phyloP scores from a whole-genome alignment of 2,113 vertebrate species.

The Petaurus breviceps region DNA sequence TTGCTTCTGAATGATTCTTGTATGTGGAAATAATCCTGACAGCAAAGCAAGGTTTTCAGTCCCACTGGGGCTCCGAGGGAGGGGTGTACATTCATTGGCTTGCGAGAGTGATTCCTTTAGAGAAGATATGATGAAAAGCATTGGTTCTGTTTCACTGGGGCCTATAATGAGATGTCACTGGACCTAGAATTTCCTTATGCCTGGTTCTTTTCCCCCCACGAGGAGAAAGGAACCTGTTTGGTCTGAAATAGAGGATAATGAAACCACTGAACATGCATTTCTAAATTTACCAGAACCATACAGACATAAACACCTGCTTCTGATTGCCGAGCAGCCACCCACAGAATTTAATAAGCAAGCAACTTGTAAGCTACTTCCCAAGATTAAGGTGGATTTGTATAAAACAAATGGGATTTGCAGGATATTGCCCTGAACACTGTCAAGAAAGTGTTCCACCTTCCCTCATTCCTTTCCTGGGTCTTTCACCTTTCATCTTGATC shows the following conservation, averaged over 20 bases:
- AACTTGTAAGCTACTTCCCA: background rate
- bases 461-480: background rate
- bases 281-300: slow-evolving; percentile 4
- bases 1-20: slow-evolving; percentile 15
- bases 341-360: slow-evolving; percentile 22
- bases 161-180: background rate
- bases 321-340: background rate
- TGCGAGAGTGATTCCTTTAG: background rate
- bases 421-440: background rate
- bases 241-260: background rate
- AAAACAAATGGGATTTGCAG: too few relatives aligned
- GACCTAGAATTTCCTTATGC: background rate
- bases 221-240: background rate
- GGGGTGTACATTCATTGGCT: background rate
- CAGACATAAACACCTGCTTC: background rate
- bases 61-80: background rate
- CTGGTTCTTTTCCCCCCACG: background rate
- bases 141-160: background rate
- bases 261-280: background rate
- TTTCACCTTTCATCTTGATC: background rate
- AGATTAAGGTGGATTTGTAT: slow-evolving; percentile 9
- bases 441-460: background rate
- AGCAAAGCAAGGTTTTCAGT: background rate
- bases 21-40: background rate
- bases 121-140: background rate